Conservation (phyloP, 2,888 invertebrate species). For the Caenorhabditis macrosperma region DNA sequence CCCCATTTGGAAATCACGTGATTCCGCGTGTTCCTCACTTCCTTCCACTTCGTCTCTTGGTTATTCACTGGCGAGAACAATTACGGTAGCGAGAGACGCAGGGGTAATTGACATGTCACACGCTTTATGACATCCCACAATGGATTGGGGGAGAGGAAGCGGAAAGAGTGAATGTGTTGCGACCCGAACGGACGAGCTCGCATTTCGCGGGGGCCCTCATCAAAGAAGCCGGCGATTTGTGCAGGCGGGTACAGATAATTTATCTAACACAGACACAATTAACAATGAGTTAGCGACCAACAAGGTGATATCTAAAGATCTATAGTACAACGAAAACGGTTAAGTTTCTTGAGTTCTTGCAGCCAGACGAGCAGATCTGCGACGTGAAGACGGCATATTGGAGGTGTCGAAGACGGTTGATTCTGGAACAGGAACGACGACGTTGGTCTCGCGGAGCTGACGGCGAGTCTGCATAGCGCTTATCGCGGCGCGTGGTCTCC, state of each 20-base stretch:
- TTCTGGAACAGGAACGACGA: conserved; percentile 1
- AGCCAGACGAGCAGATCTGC: conserved; percentile 18
- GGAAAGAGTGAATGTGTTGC: not conserved
- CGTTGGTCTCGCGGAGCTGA: not conserved
- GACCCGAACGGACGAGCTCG: not conserved
- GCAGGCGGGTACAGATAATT: not conserved
- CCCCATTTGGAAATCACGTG: conserved; percentile 23
- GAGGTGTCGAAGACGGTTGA: not conserved
- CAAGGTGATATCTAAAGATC: not conserved
- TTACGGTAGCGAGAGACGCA: conserved; percentile 45
- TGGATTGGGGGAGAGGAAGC: conserved; percentile 10
- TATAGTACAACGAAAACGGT: not conserved
- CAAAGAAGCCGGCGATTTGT: not conserved
- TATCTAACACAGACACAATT: no score
- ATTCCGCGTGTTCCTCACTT: conserved; percentile 19
- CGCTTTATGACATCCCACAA: conserved; percentile 53
- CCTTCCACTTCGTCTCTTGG: not conserved
- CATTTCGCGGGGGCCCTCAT: not conserved
- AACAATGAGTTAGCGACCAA: not conserved
- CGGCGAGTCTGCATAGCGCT: no score
- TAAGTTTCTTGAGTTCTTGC: conserved; percentile 4
- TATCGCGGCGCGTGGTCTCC: no score
- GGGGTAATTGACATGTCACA: conserved; percentile 53
- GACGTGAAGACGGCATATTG: not conserved
- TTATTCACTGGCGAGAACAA: conserved; percentile 20